Conservation (phyloP, 2,113 vertebrate species). For the Gnathonemus longibarbis region DNA sequence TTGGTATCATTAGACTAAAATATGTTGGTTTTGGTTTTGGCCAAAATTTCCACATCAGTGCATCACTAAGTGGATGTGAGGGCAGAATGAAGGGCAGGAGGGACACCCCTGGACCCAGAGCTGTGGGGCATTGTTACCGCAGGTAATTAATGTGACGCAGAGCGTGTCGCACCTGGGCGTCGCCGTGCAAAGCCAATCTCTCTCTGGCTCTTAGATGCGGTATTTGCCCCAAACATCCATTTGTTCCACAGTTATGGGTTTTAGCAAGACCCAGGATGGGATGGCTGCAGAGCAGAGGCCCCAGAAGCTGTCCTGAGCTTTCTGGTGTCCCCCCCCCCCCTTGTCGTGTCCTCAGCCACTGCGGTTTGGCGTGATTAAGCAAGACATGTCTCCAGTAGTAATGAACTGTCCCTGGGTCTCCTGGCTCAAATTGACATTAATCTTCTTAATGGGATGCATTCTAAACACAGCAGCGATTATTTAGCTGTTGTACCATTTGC, state of each 20-base stretch:
- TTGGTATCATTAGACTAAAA: not conserved
- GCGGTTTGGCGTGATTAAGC: not conserved
- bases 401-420: not conserved
- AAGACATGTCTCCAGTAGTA: not conserved
- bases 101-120: not conserved
- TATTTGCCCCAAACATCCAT: not conserved
- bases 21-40: not conserved
- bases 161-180: not conserved
- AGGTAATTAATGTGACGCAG: not conserved
- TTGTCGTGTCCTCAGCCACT: not conserved
- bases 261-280: not conserved
- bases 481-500: constrained; percentile 19
- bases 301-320: not conserved
- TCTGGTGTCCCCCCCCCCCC: not conserved
- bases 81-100: not conserved
- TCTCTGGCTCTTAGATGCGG: not conserved
- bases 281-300: not conserved
- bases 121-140: not conserved
- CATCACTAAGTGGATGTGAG: not conserved
- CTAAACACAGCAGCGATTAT: constrained; percentile 21
- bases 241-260: not conserved
- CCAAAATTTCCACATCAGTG: not conserved
- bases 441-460: constrained; percentile 17
- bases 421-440: constrained; percentile 24
- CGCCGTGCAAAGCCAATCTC: not conserved